Conservation (phyloP, 2,113 vertebrate genomes). For the Plecturocebus donacophilus region DNA sequence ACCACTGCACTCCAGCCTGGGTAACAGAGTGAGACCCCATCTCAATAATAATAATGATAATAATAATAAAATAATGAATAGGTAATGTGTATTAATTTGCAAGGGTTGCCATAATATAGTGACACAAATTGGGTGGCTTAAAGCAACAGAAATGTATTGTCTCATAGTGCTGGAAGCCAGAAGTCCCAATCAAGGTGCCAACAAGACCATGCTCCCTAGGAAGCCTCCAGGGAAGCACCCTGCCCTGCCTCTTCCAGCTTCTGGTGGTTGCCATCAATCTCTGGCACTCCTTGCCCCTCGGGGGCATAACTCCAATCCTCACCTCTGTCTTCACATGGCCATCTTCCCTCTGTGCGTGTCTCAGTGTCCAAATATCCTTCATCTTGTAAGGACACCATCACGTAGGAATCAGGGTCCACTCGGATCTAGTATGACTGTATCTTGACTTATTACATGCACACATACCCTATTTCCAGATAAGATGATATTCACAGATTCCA, state of each 20-base stretch:
- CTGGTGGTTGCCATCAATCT: neutral
- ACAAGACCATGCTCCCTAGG: neutral
- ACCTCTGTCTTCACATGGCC: neutral
- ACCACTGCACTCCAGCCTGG: too few relatives aligned
- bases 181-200: neutral
- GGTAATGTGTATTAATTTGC: neutral
- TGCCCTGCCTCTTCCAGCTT: neutral
- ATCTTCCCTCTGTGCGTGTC: neutral
- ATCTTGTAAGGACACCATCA: neutral
- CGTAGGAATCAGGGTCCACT: neutral
- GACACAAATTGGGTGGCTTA: neutral
- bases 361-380: neutral
- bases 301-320: neutral
- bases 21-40: too few relatives aligned
- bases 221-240: neutral
- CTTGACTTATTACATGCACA: neutral
- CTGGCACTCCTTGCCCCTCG: neutral
- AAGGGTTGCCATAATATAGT: neutral
- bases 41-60: too few relatives aligned
- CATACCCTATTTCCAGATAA: neutral
- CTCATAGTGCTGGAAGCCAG: neutral
- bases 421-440: neutral
- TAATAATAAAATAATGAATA: neutral
- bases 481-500: neutral
- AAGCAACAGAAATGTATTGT: neutral